phyloP scores from a whole-genome alignment of 2,888 invertebrate genomes.

The Meiosimyza platycephala region DNA sequence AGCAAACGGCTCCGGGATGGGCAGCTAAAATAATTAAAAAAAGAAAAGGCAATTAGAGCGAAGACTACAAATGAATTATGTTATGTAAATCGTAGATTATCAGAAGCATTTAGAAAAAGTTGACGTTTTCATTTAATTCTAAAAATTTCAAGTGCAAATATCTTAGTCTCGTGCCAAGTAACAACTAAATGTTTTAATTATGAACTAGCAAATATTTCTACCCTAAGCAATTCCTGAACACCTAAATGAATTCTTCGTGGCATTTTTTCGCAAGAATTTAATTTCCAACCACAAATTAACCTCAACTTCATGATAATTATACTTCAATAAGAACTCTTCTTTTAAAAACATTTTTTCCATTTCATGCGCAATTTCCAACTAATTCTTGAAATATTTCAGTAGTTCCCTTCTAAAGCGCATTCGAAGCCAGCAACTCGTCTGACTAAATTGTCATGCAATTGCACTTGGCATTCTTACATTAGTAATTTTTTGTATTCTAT shows the following conservation, averaged over 20 bases:
- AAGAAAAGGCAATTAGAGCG: not conserved
- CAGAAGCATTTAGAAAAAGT: too few relatives aligned
- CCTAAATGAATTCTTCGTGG: not conserved
- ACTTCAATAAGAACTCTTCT: constrained; percentile 10
- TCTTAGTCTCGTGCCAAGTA: too few relatives aligned
- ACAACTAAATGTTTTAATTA: too few relatives aligned
- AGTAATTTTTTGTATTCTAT: constrained; percentile 15
- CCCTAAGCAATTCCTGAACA: too few relatives aligned
- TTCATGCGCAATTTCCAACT: not conserved
- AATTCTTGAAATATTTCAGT: constrained; percentile 14
- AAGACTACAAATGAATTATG: too few relatives aligned
- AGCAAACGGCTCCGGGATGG: constrained; percentile 86
- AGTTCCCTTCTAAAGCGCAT: constrained; percentile 23
- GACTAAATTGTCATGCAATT: constrained; percentile 40
- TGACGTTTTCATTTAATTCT: too few relatives aligned
- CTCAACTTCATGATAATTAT: constrained; percentile 13
- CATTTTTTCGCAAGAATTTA: not conserved
- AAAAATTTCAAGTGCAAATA: too few relatives aligned
- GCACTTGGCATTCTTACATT: constrained; percentile 33
- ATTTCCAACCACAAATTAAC: constrained; percentile 21
- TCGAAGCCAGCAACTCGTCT: constrained; percentile 1
- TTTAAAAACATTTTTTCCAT: constrained; percentile 20
- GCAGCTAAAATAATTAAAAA: constrained; percentile 75
- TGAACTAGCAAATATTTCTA: too few relatives aligned
- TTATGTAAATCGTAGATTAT: too few relatives aligned